Evolutionary conservation across 2,888 invertebrate species (phyloP).

Genomic region (Anoplius nigerrimus): DNA sequence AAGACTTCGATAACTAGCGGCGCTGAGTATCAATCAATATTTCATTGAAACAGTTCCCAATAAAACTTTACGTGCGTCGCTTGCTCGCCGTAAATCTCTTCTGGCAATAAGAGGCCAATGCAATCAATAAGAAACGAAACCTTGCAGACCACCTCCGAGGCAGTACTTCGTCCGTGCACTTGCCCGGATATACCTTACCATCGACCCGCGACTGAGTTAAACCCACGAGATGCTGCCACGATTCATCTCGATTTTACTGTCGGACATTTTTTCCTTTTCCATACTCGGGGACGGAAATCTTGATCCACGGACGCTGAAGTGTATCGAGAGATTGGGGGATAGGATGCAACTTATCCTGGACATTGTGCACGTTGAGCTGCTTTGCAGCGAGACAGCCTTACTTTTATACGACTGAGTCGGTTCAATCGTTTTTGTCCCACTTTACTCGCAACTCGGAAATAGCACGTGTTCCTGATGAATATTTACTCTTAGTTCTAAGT

Average conservation of each 20-base stretch:
- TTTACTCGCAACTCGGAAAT: too few relatives aligned
- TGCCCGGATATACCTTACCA: neutral
- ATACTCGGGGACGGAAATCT: too few relatives aligned
- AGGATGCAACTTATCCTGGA: too few relatives aligned
- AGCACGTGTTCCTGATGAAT: too few relatives aligned
- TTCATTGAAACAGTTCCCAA: neutral
- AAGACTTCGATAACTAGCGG: neutral
- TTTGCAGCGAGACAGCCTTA: too few relatives aligned
- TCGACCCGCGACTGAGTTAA: slow-evolving; percentile 4
- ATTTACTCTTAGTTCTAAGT: too few relatives aligned
- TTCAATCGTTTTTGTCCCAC: too few relatives aligned
- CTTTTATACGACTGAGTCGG: too few relatives aligned
- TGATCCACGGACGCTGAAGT: too few relatives aligned
- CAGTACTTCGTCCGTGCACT: neutral
- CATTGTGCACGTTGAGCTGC: too few relatives aligned
- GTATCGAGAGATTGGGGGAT: too few relatives aligned
- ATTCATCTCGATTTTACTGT: neutral
- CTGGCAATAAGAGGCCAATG: slow-evolving; percentile 11
- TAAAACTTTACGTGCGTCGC: slow-evolving; percentile 11
- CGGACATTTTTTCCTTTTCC: too few relatives aligned
- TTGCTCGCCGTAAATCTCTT: slow-evolving; percentile 11
- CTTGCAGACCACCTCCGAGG: slow-evolving; percentile 4
- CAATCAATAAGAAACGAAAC: slow-evolving; percentile 17
- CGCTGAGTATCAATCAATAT: neutral
- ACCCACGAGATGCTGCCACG: neutral